A percentile compares a stretch with the other conserved stretches of the same genome.
phyloP scores from a whole-genome alignment of 92 coral and sea anemone species.

The Scolanthus callimorphus region DNA sequence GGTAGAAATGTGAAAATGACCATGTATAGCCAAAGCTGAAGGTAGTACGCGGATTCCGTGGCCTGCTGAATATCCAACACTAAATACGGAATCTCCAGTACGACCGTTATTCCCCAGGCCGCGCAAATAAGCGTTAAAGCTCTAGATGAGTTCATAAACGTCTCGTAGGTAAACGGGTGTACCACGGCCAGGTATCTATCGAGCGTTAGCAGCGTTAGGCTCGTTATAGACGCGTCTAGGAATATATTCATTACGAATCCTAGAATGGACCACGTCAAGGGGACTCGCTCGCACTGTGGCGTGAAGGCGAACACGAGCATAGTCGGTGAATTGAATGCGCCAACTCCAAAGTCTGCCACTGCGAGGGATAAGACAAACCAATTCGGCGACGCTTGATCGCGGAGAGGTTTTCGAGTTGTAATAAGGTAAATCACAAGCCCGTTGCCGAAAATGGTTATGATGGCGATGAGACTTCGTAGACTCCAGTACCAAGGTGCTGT shows the following conservation, averaged over 20 bases:
- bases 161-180: constrained; percentile 33
- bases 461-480: constrained; percentile 22
- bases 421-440: constrained; percentile 32
- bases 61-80: constrained; percentile 22
- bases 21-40: constrained; percentile 12
- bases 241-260: constrained; percentile 12
- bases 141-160: constrained; percentile 11
- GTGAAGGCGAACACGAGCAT: constrained; percentile 18
- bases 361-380: constrained; percentile 41
- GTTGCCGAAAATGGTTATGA: constrained; percentile 34
- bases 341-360: constrained; percentile 28
- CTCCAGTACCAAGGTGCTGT: constrained; percentile 33
- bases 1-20: constrained; percentile 17
- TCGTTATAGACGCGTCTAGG: constrained; percentile 25
- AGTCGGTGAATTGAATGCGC: constrained; percentile 18
- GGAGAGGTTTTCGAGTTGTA: constrained; percentile 13
- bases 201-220: constrained; percentile 15
- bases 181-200: constrained; percentile 34
- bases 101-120: constrained; percentile 22
- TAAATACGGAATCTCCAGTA: constrained; percentile 28
- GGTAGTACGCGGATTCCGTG: constrained; percentile 5
- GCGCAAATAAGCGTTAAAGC: neutral
- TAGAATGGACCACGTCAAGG: neutral
- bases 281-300: neutral
- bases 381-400: constrained; percentile 36